Evolutionary conservation across 2,113 vertebrate genomes (phyloP).

Genomic region (Octodon degus): DNA sequence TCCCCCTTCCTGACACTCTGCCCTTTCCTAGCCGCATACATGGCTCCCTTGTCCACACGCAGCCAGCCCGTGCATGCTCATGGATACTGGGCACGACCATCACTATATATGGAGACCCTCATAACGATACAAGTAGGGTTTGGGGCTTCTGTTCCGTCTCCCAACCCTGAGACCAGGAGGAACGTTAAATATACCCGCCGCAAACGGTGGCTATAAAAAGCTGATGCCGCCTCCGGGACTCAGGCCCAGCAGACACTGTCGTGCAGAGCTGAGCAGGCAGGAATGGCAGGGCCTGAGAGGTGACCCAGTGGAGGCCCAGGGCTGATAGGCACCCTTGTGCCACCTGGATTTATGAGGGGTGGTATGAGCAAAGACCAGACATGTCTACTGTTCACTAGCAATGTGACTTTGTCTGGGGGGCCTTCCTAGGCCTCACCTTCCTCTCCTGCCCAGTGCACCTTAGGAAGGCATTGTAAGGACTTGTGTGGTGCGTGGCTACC

Average conservation of each 20-base stretch:
- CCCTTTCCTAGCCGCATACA: neutral
- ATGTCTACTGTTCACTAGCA: neutral
- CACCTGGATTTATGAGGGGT: neutral
- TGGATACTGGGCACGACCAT: neutral
- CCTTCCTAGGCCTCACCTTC: neutral
- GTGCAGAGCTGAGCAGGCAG: neutral
- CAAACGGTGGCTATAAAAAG: conserved; percentile 56
- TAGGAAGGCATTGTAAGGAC: neutral
- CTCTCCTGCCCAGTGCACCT: neutral
- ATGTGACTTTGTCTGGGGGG: neutral
- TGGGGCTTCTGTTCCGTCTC: neutral
- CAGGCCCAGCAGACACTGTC: neutral
- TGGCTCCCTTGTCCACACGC: neutral
- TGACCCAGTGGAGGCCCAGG: neutral
- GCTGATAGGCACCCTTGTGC: neutral
- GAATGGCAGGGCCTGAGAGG: neutral
- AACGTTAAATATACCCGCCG: conserved; percentile 17
- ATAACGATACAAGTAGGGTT: neutral
- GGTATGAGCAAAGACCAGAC: neutral
- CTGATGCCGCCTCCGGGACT: neutral
- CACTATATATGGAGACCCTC: neutral
- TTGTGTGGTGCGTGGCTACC: neutral
- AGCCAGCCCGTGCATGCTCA: too few species aligned
- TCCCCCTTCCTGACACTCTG: neutral
- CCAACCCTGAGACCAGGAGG: neutral